Evolutionary conservation across 2,113 vertebrate genomes (phyloP).

Genomic region (Meriones unguiculatus): DNA sequence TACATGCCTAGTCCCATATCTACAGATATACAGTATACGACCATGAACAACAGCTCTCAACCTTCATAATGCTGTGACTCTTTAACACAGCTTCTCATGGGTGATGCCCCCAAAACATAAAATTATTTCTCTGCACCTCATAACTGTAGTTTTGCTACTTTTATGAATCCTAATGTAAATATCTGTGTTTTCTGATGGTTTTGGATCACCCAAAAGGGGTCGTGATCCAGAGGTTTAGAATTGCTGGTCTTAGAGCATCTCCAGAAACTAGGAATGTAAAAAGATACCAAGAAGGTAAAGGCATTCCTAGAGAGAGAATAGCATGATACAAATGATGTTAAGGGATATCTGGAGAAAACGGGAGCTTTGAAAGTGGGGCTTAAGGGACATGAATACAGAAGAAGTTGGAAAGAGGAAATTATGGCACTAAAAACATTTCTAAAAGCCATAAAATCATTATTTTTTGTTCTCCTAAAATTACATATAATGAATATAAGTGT

Average conservation of each 20-base stretch:
- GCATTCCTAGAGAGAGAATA: background rate
- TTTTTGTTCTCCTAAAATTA: background rate
- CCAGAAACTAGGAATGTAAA: background rate
- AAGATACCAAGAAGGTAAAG: background rate
- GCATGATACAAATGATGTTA: background rate
- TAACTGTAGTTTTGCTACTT: too few relatives aligned
- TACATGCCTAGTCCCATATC: background rate
- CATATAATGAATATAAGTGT: background rate
- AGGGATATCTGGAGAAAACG: background rate
- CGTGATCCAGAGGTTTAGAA: too few relatives aligned
- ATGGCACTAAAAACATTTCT: background rate
- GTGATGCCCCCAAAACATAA: too few relatives aligned
- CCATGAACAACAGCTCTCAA: background rate
- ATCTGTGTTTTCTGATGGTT: too few relatives aligned
- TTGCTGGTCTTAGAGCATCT: background rate
- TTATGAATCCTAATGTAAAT: too few relatives aligned
- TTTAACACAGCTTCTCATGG: too few relatives aligned
- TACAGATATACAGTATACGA: background rate
- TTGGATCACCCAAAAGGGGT: too few relatives aligned
- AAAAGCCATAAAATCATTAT: background rate
- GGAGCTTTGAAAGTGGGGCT: background rate
- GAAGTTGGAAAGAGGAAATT: background rate
- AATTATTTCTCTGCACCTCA: too few relatives aligned
- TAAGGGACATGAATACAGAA: background rate
- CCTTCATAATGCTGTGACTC: too few relatives aligned